Base-by-base conservation (phyloP, 2,888 invertebrate genomes). In the Mylabris sibirica region DNA sequence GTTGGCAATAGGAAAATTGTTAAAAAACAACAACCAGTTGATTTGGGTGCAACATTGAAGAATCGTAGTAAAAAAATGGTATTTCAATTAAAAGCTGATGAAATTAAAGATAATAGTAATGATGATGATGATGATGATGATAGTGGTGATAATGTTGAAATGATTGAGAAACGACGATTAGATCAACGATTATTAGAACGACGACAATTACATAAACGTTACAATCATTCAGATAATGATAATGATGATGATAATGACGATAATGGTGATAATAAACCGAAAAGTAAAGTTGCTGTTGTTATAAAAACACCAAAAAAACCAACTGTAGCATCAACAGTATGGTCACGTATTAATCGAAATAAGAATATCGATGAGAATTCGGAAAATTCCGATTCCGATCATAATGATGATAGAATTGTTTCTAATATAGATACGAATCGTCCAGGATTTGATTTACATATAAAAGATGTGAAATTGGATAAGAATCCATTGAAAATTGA, bases 211-310 rank as follows among this genome's bases (percentile, higher is more conserved):
- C 59, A 14, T n/a, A 5, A 20, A 17, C 24, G 26, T 41, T 14
- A 41, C 14, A 41, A n/a, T 41, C 14, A 74, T 61, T 75, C 74
- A 17, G 70, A 73, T 6, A 75, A 76, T 22, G 71, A 73, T 64
- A 70, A 75, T 64, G 71, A 71, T 41, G 49, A 64, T 20, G 67
- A 72, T n/a, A 14, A 44, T 11, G 35, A 70, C 9, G 60, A 68
- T 1, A 72, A 63, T 44, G 64, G 71, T 22, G 69, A 63, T 17
- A 69, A 74, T 12, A 84, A 83, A 74, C 81, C 84, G 0, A 80
- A 72, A 67, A 85, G 84, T 75, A 85, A 84, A 75, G 83, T 84
- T 3, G 81, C 84, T 1, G 83, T 84, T 4, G 85, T 84, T 35
- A 81, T 84, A 34, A 84, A 82, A 77, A 81, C 79, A 11, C 83